phyloP scores from a whole-genome alignment of 2,113 vertebrate genomes.

The Xiphorhynchus elegans region DNA sequence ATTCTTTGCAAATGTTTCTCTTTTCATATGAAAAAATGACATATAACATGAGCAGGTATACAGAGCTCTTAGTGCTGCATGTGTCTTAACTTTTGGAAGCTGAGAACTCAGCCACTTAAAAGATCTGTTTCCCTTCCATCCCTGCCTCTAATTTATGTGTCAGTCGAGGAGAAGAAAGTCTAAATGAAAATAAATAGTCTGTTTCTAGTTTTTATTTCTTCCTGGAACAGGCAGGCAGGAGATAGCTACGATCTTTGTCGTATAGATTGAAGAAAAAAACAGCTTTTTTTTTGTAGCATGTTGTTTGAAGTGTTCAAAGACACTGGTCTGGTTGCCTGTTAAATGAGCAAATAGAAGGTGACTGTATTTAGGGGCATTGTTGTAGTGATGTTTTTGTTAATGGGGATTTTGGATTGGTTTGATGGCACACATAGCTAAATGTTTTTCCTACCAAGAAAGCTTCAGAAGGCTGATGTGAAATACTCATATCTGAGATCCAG shows the following conservation, averaged over 20 bases:
- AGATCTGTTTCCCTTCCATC: not conserved
- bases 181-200: not conserved
- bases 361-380: accelerated
- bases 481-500: accelerated
- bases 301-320: not conserved
- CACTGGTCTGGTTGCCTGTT: not conserved
- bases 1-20: not conserved
- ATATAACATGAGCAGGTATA: not conserved
- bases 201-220: not conserved
- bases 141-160: not conserved
- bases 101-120: not conserved
- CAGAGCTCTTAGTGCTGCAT: not conserved
- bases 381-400: not conserved
- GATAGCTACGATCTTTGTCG: not conserved
- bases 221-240: not conserved
- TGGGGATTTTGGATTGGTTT: not conserved
- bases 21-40: not conserved
- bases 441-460: not conserved
- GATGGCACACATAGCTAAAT: not conserved
- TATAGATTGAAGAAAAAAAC: not conserved
- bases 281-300: not conserved
- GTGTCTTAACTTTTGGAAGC: not conserved
- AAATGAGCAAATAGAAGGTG: not conserved
- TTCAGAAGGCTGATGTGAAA: not conserved
- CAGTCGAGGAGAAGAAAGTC: not conserved